phyloP scores from a whole-genome alignment of 2,113 vertebrate species.

The Gyps fulvus region DNA sequence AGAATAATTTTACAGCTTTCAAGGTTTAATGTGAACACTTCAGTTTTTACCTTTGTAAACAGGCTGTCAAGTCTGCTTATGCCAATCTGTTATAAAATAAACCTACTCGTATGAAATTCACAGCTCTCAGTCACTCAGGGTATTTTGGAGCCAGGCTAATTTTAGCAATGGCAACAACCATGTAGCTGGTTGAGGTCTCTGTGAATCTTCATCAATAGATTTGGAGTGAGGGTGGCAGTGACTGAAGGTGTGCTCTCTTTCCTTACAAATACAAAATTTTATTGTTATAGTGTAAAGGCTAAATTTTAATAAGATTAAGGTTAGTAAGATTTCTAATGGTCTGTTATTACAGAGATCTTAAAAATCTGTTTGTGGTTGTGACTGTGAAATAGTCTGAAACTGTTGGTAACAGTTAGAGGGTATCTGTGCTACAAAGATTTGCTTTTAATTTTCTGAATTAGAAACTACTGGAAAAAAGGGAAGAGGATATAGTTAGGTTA shows the following conservation, averaged over 20 bases:
- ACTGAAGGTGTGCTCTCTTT: background rate
- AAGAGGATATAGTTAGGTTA: background rate
- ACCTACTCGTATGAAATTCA: background rate
- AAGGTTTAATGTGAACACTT: background rate
- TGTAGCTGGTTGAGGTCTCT: background rate
- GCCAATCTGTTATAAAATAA: background rate
- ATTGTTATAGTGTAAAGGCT: background rate
- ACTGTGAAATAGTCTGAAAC: background rate
- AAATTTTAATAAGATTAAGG: background rate
- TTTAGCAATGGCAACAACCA: background rate
- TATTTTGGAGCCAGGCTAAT: background rate
- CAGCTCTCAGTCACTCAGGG: background rate
- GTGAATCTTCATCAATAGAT: background rate
- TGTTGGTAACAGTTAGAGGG: background rate
- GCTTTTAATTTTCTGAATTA: background rate
- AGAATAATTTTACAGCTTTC: background rate
- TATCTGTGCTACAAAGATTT: background rate
- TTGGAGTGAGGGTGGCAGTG: background rate
- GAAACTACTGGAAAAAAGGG: background rate
- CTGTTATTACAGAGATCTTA: background rate
- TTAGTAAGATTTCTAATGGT: background rate
- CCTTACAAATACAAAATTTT: background rate
- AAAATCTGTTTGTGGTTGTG: background rate
- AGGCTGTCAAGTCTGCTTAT: background rate
- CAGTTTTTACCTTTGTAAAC: background rate